A percentile compares a stretch with the other conserved stretches of the same genome.
phyloP scores from a whole-genome alignment of 2,797 vertebrate species.

The Argyrosomus regius region DNA sequence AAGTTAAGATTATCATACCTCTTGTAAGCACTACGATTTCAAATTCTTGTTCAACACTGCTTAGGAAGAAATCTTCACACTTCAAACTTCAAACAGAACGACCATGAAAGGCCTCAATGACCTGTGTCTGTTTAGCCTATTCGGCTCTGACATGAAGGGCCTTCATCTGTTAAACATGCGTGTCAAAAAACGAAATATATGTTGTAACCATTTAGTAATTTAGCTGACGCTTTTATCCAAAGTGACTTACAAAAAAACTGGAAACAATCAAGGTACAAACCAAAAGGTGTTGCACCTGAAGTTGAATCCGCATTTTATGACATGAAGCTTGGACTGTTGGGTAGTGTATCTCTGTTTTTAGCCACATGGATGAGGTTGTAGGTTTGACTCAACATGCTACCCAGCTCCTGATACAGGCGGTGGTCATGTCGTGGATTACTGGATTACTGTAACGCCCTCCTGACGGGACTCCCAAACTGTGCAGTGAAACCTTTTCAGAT shows the following conservation, averaged over 20 bases:
- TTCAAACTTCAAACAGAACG: constrained; percentile 38
- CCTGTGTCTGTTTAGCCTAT: constrained; percentile 18
- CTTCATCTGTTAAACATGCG: background rate
- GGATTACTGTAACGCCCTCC: no score
- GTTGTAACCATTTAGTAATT: no score
- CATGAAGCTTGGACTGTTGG: no score
- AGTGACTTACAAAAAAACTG: no score
- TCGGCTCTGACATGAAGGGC: background rate
- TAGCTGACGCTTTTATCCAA: no score
- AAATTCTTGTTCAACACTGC: constrained; percentile 7
- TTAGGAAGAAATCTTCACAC: constrained; percentile 1
- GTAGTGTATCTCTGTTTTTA: background rate
- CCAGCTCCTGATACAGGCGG: no score
- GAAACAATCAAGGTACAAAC: no score
- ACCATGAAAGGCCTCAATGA: constrained; percentile 12
- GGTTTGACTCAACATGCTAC: no score
- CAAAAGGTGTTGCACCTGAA: constrained; percentile 15
- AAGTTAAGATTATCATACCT: constrained; percentile 39
- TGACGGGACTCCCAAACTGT: no score
- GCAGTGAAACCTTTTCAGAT: no score
- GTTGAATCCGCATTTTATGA: background rate
- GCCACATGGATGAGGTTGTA: background rate
- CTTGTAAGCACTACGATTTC: constrained; percentile 30
- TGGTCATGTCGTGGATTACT: no score
- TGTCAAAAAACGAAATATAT: constrained; percentile 5